These are phyloP conservation scores for Lytechinus pictus DNA, from an alignment of 35 echinoderm and acorn worm species.

Conservation along the genomic window DNA sequence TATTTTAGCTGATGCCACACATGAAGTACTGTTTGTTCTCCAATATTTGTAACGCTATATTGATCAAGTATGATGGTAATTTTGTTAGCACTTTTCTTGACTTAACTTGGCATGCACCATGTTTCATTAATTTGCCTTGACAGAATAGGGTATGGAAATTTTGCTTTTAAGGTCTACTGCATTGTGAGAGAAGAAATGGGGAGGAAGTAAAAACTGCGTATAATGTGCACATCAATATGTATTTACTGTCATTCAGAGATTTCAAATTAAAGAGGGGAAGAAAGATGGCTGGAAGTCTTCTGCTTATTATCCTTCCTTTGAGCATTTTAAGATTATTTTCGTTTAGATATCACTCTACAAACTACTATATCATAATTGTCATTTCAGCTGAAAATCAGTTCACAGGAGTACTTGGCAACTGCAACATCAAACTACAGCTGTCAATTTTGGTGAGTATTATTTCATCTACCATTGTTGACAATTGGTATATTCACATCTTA, in stretches of 20 bases:
- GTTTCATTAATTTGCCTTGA: too few relatives aligned
- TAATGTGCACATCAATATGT: too few relatives aligned
- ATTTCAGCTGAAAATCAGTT: not conserved
- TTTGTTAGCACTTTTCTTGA: not conserved
- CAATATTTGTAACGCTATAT: not conserved
- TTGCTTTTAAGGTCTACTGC: too few relatives aligned
- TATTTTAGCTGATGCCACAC: not conserved
- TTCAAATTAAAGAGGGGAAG: too few relatives aligned
- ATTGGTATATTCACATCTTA: too few relatives aligned
- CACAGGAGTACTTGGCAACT: not conserved
- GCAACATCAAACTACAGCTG: not conserved
- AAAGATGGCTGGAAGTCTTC: too few relatives aligned
- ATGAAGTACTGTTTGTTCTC: not conserved
- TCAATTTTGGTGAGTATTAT: not conserved
- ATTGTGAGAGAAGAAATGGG: too few relatives aligned
- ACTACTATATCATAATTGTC: not conserved
- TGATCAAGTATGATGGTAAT: not conserved
- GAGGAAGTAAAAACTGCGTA: too few relatives aligned
- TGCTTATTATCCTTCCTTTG: not conserved
- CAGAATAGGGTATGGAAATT: too few relatives aligned
- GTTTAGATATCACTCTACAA: not conserved
- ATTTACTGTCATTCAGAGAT: too few relatives aligned
- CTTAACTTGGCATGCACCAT: not conserved
- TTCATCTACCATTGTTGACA: too few relatives aligned
- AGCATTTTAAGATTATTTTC: not conserved